Evolutionary conservation across 2,797 vertebrate genomes (phyloP), one percentile per base, ranked within the genome.

Genomic region (Microchirus variegatus): DNA sequence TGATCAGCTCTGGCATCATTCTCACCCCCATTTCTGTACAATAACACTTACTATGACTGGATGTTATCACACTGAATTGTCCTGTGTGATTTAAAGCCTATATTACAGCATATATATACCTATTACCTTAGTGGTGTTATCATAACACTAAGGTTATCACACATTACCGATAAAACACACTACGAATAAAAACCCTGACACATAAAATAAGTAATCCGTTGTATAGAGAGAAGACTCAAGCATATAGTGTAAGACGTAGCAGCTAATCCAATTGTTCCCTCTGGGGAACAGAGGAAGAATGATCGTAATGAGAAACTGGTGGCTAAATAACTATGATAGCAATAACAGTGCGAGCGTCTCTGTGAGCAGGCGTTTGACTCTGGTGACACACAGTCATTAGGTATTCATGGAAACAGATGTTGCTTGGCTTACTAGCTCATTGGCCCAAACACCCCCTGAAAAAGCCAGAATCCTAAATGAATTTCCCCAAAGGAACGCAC

Each of bases 351-450:
- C 67, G 81, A 78, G 73, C 48, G 11, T 86, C 81, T 80, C 75
- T 80, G 47, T 0, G 75, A 83, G 81, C 80, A 65, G 75, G 59
- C 40, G 75, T 83, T 86, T 90, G 84, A 91, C 87, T 91, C 77
- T 31, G 67, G 83, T 87, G 87, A 91, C 87, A 93, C 75, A 12
- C 59, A 77, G 63, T 74, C 75, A 84, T 88, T 87, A 91, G 80
- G 72, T 83, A 90, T 90, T 92, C 87, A 89, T 81, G 86, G 82
- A 91, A 93, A 92, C 86, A 91, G 90, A 91, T 90, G 86, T 89
- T 81, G 82, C 68, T 77, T 70, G 72, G 75, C 87, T 65, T 66
- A 69, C 77, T 67, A 77, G 77, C 77, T 79, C 77, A 81, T 67
- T 81, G 85, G 87, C 67, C 84, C 67, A 79, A 84, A 86, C 76